These are phyloP conservation scores for Synanthedon myopaeformis DNA, from an alignment of 2,888 invertebrate genomes.

Conservation along the genomic window DNA sequence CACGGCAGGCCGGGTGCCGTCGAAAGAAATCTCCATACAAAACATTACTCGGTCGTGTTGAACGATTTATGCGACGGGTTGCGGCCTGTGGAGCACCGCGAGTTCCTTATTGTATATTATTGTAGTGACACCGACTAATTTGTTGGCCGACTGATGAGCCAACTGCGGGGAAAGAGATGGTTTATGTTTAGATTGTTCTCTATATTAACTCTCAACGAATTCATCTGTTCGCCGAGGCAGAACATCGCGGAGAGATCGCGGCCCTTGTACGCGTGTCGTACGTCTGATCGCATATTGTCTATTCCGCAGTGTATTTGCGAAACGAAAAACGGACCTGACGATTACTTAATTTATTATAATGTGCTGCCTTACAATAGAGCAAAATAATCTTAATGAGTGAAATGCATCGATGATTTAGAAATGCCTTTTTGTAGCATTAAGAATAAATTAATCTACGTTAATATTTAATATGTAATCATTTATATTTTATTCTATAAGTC, in stretches of 20 bases:
- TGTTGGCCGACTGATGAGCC: conserved; percentile 65
- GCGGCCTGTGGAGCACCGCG: conserved; percentile 40
- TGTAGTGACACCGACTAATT: conserved; percentile 69
- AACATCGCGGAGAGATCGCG: not conserved
- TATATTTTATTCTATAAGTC: too few species aligned
- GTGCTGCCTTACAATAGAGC: too few species aligned
- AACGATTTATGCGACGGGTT: conserved; percentile 64
- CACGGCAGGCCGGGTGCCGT: conserved; percentile 46
- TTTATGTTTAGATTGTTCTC: conserved; percentile 30
- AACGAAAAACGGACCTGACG: too few species aligned
- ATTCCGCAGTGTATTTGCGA: too few species aligned
- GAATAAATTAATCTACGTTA: too few species aligned
- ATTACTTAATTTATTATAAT: too few species aligned
- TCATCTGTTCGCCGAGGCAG: not conserved
- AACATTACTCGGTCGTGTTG: conserved; percentile 64
- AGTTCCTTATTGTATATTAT: conserved; percentile 66
- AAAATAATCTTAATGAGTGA: too few species aligned
- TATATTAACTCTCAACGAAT: not conserved
- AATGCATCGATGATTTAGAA: too few species aligned
- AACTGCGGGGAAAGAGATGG: conserved; percentile 53
- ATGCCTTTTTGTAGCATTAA: too few species aligned
- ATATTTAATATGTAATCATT: too few species aligned
- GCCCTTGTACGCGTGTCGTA: not conserved
- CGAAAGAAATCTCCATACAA: conserved; percentile 71
- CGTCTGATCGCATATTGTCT: not conserved